These are phyloP conservation scores for Aporrectodea caliginosa DNA, from an alignment of 1,140 invertebrate species.

Conservation along the genomic window DNA sequence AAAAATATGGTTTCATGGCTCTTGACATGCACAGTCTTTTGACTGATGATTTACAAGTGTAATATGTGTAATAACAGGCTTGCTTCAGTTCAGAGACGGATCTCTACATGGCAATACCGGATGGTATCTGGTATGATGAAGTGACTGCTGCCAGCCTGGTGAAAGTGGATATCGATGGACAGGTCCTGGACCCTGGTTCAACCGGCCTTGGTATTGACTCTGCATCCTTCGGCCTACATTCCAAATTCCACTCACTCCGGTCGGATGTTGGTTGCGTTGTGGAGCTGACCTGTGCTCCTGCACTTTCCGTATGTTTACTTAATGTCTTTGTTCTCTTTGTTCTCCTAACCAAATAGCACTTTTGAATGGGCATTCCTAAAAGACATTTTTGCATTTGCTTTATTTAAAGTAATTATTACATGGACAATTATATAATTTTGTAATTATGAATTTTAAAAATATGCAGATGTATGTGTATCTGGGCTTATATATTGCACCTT, in stretches of 20 bases:
- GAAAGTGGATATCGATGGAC: constrained; percentile 80
- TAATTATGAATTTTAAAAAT: too few species aligned
- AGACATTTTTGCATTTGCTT: too few species aligned
- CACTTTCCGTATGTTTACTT: constrained; percentile 73
- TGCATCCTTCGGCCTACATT: constrained; percentile 82
- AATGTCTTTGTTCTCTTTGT: too few species aligned
- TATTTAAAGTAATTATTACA: too few species aligned
- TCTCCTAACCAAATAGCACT: too few species aligned
- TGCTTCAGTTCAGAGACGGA: constrained; percentile 93
- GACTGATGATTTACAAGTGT: too few species aligned
- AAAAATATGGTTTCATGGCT: too few species aligned
- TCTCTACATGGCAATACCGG: constrained; percentile 94
- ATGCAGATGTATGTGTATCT: too few species aligned
- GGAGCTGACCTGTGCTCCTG: constrained; percentile 84
- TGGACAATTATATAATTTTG: too few species aligned
- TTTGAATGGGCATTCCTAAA: too few species aligned
- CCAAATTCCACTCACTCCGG: constrained; percentile 90
- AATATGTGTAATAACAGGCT: constrained; percentile 62
- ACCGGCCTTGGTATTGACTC: constrained; percentile 79
- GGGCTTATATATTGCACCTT: too few species aligned
- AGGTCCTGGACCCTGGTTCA: constrained; percentile 58
- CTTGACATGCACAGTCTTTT: too few species aligned
- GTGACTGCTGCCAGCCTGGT: constrained; percentile 93
- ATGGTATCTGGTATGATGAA: constrained; percentile 93
- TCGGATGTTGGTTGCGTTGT: constrained; percentile 94